A percentile compares a stretch with the other conserved stretches of the same genome.
Evolutionary conservation across 1,140 invertebrate species (phyloP).

Genomic region (Lerema accius): DNA sequence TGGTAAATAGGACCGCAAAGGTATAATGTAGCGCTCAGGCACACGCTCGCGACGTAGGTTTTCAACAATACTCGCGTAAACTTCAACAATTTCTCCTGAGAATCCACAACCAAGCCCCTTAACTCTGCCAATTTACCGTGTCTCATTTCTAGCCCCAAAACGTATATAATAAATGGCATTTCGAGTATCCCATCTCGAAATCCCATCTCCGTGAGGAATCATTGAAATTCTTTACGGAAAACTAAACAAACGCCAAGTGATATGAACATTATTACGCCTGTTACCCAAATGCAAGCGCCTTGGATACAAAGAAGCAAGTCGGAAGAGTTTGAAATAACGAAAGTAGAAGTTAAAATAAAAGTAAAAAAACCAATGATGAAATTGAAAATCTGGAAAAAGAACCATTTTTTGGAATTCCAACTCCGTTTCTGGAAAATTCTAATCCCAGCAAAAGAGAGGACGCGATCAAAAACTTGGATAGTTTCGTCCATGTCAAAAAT

Average conservation of each 20-base stretch:
- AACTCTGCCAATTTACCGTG: slow-evolving; percentile 51
- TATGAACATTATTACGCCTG: slow-evolving; percentile 69
- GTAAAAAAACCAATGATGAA: slow-evolving; percentile 53
- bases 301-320: slow-evolving; percentile 61
- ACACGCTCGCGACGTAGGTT: slow-evolving; percentile 55
- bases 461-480: slow-evolving; percentile 51
- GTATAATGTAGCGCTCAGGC: slow-evolving; percentile 58
- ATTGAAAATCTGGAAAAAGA: slow-evolving; percentile 59
- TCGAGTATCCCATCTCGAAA: slow-evolving; percentile 59
- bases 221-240: slow-evolving; percentile 57
- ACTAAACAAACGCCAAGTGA: slow-evolving; percentile 57
- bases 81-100: slow-evolving; percentile 59
- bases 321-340: slow-evolving; percentile 49
- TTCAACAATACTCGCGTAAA: slow-evolving; percentile 56
- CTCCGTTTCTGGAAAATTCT: slow-evolving; percentile 60
- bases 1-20: slow-evolving; percentile 63
- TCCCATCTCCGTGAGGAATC: slow-evolving; percentile 60
- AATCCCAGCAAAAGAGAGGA: slow-evolving; percentile 62
- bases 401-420: slow-evolving; percentile 58
- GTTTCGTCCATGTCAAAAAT: slow-evolving; percentile 61
- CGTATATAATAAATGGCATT: slow-evolving; percentile 60
- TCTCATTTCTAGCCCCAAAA: slow-evolving; percentile 36
- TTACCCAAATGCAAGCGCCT: slow-evolving; percentile 69
- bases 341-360: slow-evolving; percentile 62
- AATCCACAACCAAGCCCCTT: slow-evolving; percentile 53